Base-by-base conservation (phyloP, 37 sponge, comb jelly and placozoan species). In the Theonella swinhoei region DNA sequence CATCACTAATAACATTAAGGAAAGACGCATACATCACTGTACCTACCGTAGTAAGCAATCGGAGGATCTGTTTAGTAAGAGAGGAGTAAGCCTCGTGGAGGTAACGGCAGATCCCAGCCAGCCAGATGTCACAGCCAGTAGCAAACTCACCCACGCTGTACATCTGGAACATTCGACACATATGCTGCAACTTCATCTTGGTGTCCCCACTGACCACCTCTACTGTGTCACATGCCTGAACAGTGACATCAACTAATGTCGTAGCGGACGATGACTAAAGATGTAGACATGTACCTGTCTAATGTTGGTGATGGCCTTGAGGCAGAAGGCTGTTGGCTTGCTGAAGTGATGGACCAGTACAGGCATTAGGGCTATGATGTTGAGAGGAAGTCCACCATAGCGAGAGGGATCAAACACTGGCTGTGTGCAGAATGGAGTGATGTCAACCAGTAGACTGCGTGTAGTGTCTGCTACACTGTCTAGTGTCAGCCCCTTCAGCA, bases 341-440 rank as follows among this genome's bases (percentile, higher is more conserved):
- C 85, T 79, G 74, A 91, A 95, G 76, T 95, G 83, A 22, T 83
- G 60, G 30, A 89, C 71, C 24, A 95, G 77, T 40, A 87, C 72
- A 3, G 95, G 95, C 80, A 95, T 70, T 30, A 95, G 90, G 28
- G 87, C 80, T 40, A 91, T 78, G 42, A 95, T 89, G 75, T 88
- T 91, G 61, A 91, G 64, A 26, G 95, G 92, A 1, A 95, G 79
- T 22, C 95, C 95, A 58, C 41, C 80, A 26, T 75, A 75, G 42
- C 71, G 79, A 29, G 70, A 42, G 30, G 85, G 84, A 38, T 89
- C 85, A 79, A 85, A 80, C 26, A 80, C 42, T 33, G 63, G 39
- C 64, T 66, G 54, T 25, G 62, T 84, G 37, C 47, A 66, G 54
- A 39, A 47, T 14, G 62, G 69, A 39, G 81, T 61, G n/a, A 83